Evolutionary conservation across 2,113 vertebrate genomes (phyloP), one percentile per base, ranked within the genome.

Genomic region (Rhizomys pruinosus): DNA sequence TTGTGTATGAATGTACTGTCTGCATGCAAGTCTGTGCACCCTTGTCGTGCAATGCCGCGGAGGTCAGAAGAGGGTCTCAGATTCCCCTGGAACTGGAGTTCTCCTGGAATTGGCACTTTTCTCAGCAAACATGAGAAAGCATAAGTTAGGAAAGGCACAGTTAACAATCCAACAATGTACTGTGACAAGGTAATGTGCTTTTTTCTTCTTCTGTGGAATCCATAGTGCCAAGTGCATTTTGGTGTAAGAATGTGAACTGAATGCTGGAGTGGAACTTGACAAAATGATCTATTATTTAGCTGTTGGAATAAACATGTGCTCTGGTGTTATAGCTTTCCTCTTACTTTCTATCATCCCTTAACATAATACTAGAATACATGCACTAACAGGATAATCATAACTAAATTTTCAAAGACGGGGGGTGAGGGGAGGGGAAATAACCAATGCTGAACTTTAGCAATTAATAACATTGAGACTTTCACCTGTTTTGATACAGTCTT

Each of bases 191-290:
- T 74, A 88, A 85, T 61, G 85, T 0, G 44, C 23, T 63, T 91
- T 68, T 11, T 2, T 7, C 37, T 55, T 69, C 42, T 55, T 91
- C 44, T 69, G 29, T 42, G 12, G 66, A 85, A 55, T 59, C 74
- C 44, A 89, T 23, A 84, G 87, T 76, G 69, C 39, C 16, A 87
- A 95, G 93, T 42, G 20, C 27, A 84, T 92, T 89, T 84, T 77
- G 39, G 39, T n/a, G 72, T 34, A 76, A 61, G 37, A n/a, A 74
- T 57, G n/a, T 8, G 84, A 84, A 37, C 73, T 77, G 71, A 80
- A 93, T 44, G 29, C 39, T 42, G 73, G 3, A 44, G 17, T 27
- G 4, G 34, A 88, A 82, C 57, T 64, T 84, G 66, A 87, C 27
- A 87, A 92, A 79, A 84, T 91, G 7, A 85, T 32, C 88, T 79